Evolutionary conservation across 2,888 invertebrate genomes (phyloP), one percentile per base, ranked within the genome.

Genomic region (Torymus texanus): DNA sequence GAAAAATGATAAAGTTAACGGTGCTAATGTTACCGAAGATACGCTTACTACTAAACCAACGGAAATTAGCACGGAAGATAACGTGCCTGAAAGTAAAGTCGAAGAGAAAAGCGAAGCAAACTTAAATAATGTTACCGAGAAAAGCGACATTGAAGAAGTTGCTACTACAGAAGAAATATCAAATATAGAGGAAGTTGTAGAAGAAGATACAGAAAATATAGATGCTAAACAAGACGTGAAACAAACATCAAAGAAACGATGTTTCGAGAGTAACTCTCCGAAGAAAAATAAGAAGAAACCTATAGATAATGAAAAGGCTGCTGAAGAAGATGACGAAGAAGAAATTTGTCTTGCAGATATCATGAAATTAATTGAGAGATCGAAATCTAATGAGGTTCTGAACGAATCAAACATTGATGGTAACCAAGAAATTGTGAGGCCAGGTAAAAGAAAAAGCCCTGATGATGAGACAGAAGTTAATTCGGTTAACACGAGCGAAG

Each of bases 281-380:
- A 86, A 83, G 56, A 87, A 86, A 73, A 87, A 85, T 61, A 88
- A 88, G 58, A 84, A 86, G 2, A 87, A 86, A 71, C 84, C 85
- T 0, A 63, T 84, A 0, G 80, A 84, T 3, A 18, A 70, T 0
- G 85, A 87, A 16, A 83, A 85, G 8, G 72, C 81, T 0, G 85
- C 87, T 2, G 81, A 82, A 1, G 83, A 83, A 1, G 72, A 76
- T 29, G 59, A 67, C 51, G 58, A 65, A 51, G 77, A 82, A 21
- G 86, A 87, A 65, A 72, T 85, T n/a, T 84, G 84, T 50, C 77
- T 88, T 1, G 85, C 85, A 0, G 87, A 88, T 75, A 87, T 88
- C 12, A 85, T 87, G 86, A 86, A 86, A 71, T 80, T 88, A 41
- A 87, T 88, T 21, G 84, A 87, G 12, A 81, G 78, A 70, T 74